Evolutionary conservation across 2,888 invertebrate genomes (phyloP), one percentile per base, ranked within the genome.

Genomic region (Caenorhabditis panamensis): DNA sequence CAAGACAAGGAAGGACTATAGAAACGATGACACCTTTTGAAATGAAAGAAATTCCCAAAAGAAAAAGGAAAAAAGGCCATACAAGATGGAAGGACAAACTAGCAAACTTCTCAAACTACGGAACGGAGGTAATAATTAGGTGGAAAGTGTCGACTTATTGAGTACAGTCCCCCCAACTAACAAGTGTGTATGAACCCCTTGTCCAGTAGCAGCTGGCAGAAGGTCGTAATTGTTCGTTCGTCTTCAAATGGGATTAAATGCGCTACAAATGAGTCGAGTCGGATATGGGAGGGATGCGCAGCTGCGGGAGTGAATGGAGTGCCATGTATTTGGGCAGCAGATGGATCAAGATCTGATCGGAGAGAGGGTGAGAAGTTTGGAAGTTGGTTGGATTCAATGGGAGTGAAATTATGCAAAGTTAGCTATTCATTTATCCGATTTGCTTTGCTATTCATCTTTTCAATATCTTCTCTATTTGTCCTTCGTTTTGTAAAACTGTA

Each of bases 341-440:
- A 53, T 44, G 64, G 72, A 73, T 73, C 73, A 73, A 66, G 73
- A 73, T 73, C n/a, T n/a, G n/a, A n/a, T n/a, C n/a, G n/a, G n/a
- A n/a, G n/a, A n/a, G n/a, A n/a, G 56, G 47, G 36, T 63, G 44
- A 72, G 64, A 64, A 63, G 64, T 64, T 64, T 58, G 26, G 58
- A 64, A 73, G 47, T 72, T 47, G 31, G 47, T 28, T 37, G 61
- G 28, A 54, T 26, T 44, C 18, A 28, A 44, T 24, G 4, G 26
- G 18, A 31, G 49, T 59, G n/a, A 37, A 73, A 73, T 66, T 66
- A 73, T 73, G 73, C 63, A 73, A 71, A 71, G n/a, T n/a, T n/a
- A n/a, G n/a, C n/a, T n/a, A 62, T n/a, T 37, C 36, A 22, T 37
- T 41, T 41, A 61, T 51, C 18, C 44, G 20, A 20, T n/a, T n/a